Base-by-base conservation (phyloP, 1,140 invertebrate genomes). In the Gonatopus flavifemur region DNA sequence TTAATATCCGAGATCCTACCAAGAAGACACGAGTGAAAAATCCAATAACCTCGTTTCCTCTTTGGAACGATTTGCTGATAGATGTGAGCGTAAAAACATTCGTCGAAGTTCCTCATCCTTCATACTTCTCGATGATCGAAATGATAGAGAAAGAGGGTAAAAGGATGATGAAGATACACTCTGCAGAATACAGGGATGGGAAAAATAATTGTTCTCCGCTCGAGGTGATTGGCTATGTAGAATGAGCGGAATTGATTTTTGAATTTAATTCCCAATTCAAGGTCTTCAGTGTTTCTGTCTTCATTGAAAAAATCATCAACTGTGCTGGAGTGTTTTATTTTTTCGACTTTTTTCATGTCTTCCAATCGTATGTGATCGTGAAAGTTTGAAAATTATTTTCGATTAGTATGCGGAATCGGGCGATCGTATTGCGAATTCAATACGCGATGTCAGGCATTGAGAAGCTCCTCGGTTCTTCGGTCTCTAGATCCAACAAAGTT, bases 341-440 rank as follows among this genome's bases (percentile, higher is more conserved):
- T 22, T 39, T 39, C 15, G 15, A 22, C 12, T n/a, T 39, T 39
- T 39, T 19, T 5, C 37, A n/a, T n/a, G 37, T 22, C 37, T 22
- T 5, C 16, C n/a, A n/a, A n/a, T n/a, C n/a, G 1, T 9, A 16
- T 31, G 19, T 19, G 7, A 10, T 42, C 35, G 31, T 44, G 22
- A 53, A 56, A 51, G 39, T 55, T 57, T 45, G 49, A 51, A 62
- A 57, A 57, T 51, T 41, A 57, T 62, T 57, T 54, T 59, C 54
- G 21, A 55, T 50, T 33, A 39, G 52, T 58, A 58, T 58, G 56
- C 56, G 28, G 43, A 31, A 63, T 58, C 46, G n/a, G 46, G 19
- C 25, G 31, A 37, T n/a, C 16, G 38, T 31, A 58, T 52, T 57
- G 32, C 32, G 32, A 55, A 58, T 61, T 50, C 59, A 54, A 43